These are phyloP conservation scores for Enteromius paludinosus DNA, from an alignment of 2,797 vertebrate species.

Conservation along the genomic window DNA sequence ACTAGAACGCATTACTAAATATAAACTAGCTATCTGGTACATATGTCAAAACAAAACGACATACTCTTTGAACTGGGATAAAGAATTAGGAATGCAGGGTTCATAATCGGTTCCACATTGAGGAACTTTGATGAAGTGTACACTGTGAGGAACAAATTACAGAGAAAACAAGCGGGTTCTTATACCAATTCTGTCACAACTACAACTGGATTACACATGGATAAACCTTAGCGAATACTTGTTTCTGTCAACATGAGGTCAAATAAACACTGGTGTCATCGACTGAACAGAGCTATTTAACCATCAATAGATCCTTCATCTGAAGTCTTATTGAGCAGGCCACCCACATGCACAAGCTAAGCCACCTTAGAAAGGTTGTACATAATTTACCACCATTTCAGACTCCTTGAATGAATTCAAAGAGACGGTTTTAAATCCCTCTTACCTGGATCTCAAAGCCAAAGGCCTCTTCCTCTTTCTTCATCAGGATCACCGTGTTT, in stretches of 20 bases:
- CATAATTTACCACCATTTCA: neutral
- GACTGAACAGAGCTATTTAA: neutral
- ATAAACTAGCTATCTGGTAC: conserved; percentile 66
- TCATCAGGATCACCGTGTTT: conserved; percentile 88
- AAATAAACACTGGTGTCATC: conserved; percentile 20
- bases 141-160: neutral
- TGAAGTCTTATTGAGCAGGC: neutral
- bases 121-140: conserved; percentile 30
- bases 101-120: neutral
- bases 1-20: conserved; percentile 61
- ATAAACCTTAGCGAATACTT: conserved; percentile 1
- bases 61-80: neutral
- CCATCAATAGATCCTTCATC: neutral
- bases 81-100: neutral
- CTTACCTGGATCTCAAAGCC: conserved; percentile 98
- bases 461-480: conserved; percentile 87
- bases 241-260: neutral
- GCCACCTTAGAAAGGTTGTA: neutral
- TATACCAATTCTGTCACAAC: neutral
- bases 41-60: neutral
- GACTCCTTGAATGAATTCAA: neutral
- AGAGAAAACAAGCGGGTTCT: neutral
- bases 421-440: neutral
- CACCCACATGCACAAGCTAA: neutral
- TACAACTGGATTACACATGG: neutral